phyloP scores from a whole-genome alignment of 2,113 vertebrate species.

The Raphicerus campestris region DNA sequence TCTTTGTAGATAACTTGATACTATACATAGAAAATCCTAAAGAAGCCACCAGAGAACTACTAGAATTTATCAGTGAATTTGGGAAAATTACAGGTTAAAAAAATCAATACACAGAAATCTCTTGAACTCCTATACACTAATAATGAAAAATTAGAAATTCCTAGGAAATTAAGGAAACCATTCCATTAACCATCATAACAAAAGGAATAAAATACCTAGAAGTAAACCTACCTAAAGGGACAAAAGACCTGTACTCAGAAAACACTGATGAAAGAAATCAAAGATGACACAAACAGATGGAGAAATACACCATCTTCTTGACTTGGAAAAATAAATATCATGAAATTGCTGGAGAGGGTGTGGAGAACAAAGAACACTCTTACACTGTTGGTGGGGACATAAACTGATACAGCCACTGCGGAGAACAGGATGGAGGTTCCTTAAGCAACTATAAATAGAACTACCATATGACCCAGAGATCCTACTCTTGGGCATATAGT shows the following conservation, averaged over 20 bases:
- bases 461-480: background rate
- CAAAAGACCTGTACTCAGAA: background rate
- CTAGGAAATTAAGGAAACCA: background rate
- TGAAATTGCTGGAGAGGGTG: background rate
- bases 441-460: background rate
- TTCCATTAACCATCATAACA: background rate
- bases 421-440: background rate
- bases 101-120: background rate
- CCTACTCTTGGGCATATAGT: background rate
- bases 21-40: background rate
- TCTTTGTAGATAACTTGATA: background rate
- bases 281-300: background rate
- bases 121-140: background rate
- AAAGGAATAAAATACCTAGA: background rate
- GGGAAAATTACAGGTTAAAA: background rate
- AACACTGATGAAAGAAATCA: background rate
- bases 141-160: background rate
- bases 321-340: background rate
- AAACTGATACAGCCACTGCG: rapidly evolving
- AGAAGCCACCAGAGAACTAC: background rate
- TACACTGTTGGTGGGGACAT: background rate
- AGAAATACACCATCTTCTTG: background rate
- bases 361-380: background rate
- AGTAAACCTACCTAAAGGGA: background rate
- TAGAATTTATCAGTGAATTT: background rate